Evolutionary conservation across 2,888 invertebrate genomes (phyloP), one percentile per base, ranked within the genome.

Genomic region (Zonitis immaculata): DNA sequence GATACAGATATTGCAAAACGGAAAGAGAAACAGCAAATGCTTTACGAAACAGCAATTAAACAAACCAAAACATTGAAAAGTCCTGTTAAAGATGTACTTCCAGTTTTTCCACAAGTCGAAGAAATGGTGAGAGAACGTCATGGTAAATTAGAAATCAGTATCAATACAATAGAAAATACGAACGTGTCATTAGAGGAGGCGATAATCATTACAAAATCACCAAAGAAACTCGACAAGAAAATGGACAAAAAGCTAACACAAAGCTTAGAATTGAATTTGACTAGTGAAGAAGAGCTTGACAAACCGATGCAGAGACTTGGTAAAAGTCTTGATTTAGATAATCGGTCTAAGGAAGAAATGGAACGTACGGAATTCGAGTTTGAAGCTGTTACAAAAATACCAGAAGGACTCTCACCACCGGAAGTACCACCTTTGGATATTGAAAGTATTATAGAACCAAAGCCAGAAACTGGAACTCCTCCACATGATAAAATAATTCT

Each of bases 11-110:
- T 82, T 44, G 85, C 83, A 1, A 87, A 87, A 70, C 81, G 88
- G 44, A 85, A 86, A 71, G 87, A 87, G 66, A 82, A 87, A 58
- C 88, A 88, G 65, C 88, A 88, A 69, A 83, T 86, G 79, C 73
- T 88, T 1, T 88, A 88, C 63, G 87, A 88, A 76, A 85, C 85
- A 3, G 87, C 87, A 2, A 82, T 88, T 67, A 86, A 87, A 69
- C 87, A 87, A 73, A 86, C 87, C 0, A 86, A 87, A 65, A 87
- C 86, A 0, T 77, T 87, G 59, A 81, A 87, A 27, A 87, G 87
- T 71, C 88, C 88, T 0, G 86, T 87, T 0, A 87, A 86, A 69
- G 87, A 87, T 68, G 80, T 83, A 1, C 66, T 87, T 64, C 87
- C 87, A 0, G 81, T 85, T 2, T 87, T 87, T 67, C 87, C 87